Evolutionary conservation across 1,140 invertebrate species (phyloP).

Genomic region (Hyphantria cunea): DNA sequence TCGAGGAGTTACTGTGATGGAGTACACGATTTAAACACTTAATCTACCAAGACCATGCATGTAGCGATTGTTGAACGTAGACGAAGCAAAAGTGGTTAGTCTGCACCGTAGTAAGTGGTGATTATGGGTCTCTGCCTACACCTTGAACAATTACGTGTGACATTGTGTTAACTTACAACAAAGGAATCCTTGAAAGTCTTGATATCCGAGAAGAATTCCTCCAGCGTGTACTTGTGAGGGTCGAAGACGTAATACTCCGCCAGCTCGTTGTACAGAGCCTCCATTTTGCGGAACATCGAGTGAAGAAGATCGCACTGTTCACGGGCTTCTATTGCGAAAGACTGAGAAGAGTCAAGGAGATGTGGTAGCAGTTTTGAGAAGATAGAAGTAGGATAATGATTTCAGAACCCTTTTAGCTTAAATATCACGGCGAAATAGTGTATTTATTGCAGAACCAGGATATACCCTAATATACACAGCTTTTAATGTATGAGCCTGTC

Average conservation of each 20-base stretch:
- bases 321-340: constrained; percentile 90
- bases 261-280: constrained; percentile 90
- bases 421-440: too few relatives aligned
- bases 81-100: too few relatives aligned
- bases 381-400: background rate
- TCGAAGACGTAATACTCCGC: constrained; percentile 97
- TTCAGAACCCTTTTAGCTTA: background rate
- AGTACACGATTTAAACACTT: too few relatives aligned
- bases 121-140: too few relatives aligned
- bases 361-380: constrained; percentile 1
- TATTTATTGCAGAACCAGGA: too few relatives aligned
- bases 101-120: too few relatives aligned
- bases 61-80: too few relatives aligned
- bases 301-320: constrained; percentile 93
- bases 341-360: constrained; percentile 55
- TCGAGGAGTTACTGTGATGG: too few relatives aligned
- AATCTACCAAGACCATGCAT: too few relatives aligned
- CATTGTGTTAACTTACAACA: constrained; percentile 89
- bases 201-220: constrained; percentile 98
- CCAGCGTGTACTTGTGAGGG: constrained; percentile 95
- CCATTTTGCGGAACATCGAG: constrained; percentile 97
- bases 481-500: too few relatives aligned
- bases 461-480: too few relatives aligned
- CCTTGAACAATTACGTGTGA: too few relatives aligned
- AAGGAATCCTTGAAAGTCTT: constrained; percentile 98